These are phyloP conservation scores for Drosophila tanythrix DNA, from an alignment of 2,888 invertebrate genomes.

Conservation along the genomic window DNA sequence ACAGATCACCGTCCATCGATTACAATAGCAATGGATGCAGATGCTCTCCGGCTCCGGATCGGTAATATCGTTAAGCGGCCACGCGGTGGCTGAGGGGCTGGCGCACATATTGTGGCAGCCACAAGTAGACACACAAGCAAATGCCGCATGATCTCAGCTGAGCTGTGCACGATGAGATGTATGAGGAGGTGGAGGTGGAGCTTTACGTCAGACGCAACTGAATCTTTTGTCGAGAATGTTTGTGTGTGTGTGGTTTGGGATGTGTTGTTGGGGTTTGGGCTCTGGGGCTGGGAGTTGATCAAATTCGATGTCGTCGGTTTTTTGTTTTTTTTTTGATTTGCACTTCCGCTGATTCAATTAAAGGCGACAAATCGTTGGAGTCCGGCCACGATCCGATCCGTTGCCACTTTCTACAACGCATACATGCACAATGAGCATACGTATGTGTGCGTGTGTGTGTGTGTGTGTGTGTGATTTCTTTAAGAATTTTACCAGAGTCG, in stretches of 20 bases:
- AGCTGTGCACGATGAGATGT: slow-evolving; percentile 2
- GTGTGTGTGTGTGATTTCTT: slow-evolving; percentile 7
- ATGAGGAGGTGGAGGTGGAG: neutral
- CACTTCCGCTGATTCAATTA: slow-evolving; percentile 28
- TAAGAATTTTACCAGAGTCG: slow-evolving; percentile 35
- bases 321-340: slow-evolving; percentile 1
- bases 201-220: neutral
- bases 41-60: slow-evolving; percentile 16
- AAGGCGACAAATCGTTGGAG: slow-evolving; percentile 9
- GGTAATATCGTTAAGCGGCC: neutral
- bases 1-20: slow-evolving; percentile 12
- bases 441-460: neutral
- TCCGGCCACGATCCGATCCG: slow-evolving; percentile 11
- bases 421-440: slow-evolving; percentile 4
- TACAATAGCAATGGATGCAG: slow-evolving; percentile 38
- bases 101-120: slow-evolving; percentile 1
- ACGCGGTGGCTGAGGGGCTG: neutral
- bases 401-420: slow-evolving; percentile 4
- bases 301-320: neutral
- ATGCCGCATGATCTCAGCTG: slow-evolving; percentile 35
- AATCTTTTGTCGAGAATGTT: slow-evolving; percentile 3
- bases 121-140: slow-evolving; percentile 20
- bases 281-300: neutral
- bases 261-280: slow-evolving; percentile 7
- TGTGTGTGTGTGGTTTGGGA: slow-evolving; percentile 3